A percentile compares a stretch with the other conserved stretches of the same genome.
phyloP scores from a whole-genome alignment of 64 coral and sea anemone genomes.

The Montipora sp. region DNA sequence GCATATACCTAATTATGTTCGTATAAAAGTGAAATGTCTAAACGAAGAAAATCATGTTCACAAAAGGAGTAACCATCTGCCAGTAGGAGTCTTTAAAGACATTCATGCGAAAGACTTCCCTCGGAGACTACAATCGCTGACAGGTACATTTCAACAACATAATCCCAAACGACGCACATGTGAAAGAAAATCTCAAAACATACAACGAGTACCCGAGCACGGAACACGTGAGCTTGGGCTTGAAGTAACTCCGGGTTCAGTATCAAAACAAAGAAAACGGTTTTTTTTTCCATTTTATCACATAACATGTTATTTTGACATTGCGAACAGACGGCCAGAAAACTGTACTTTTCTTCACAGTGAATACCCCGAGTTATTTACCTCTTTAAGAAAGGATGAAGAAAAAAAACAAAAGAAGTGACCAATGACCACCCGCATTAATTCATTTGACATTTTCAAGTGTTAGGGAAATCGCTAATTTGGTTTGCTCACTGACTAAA shows the following conservation, averaged over 20 bases:
- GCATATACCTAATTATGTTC: too few relatives aligned
- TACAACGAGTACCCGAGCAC: background rate
- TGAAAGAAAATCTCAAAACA: constrained; percentile 3
- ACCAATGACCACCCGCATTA: constrained; percentile 33
- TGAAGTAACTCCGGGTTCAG: constrained; percentile 21
- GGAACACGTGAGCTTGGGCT: constrained; percentile 5
- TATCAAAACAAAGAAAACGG: constrained; percentile 30
- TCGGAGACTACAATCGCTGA: background rate
- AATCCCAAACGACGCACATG: constrained; percentile 4
- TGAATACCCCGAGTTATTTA: background rate
- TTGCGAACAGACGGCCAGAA: background rate
- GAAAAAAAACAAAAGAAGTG: constrained; percentile 29
- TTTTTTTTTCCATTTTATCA: constrained; percentile 19
- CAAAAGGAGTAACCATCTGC: too few relatives aligned
- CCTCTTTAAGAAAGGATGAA: constrained; percentile 8
- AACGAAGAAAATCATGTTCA: too few relatives aligned
- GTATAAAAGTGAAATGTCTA: too few relatives aligned
- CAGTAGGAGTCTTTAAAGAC: background rate
- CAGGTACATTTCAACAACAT: background rate
- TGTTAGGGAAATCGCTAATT: too few relatives aligned
- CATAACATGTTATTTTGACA: constrained; percentile 38
- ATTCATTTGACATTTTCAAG: background rate
- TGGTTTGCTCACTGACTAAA: too few relatives aligned
- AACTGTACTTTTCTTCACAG: background rate
- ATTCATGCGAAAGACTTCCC: background rate